Evolutionary conservation across 2,797 vertebrate genomes (phyloP), one percentile per base, ranked within the genome.

Genomic region (Tenualosa ilisha): DNA sequence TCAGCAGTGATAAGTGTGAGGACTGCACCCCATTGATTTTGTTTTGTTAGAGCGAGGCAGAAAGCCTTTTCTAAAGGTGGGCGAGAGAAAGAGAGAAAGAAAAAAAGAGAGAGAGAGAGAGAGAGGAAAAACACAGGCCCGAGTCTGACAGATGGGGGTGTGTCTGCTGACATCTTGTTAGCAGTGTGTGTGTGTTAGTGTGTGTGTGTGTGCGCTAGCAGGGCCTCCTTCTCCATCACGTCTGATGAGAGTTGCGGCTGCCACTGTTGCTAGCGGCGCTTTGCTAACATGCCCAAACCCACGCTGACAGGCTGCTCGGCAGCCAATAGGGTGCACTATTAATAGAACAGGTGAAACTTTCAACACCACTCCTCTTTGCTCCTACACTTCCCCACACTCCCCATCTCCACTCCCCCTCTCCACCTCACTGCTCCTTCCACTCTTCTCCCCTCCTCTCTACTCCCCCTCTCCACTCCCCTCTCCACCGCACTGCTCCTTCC

Each of bases 21-120:
- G 84, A 88, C 65, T 84, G 86, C 56, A 83, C 82, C n/a, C 59
- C 84, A 88, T 85, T 89, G 88, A 90, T 91, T 87, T 85, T 89
- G 88, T 88, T 88, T 86, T 87, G 85, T 84, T 87, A 85, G 85
- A 84, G 72, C 84, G 46, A 46, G 54, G 81, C 82, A 68, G 46
- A 83, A 88, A 82, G 37, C 63, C 85, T 85, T 83, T 40, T 72
- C 31, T 72, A 13, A 40, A 72, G 31, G 65, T 72, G 24, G 61
- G 61, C 1, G 31, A 61, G 83, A 89, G 84, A 72, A 12, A 75
- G 7, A 22, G 20, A 54, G 3, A 11, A 50, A n/a, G 43, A 15
- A 51, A 81, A 20, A 75, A 3, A 6, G 54, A 15, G 26, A 59
- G 56, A 81, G 40, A 75, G 85, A 63, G 61, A 54, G 31, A 56